Evolutionary conservation across 2,797 vertebrate species (phyloP), one percentile per base, ranked within the genome.

Genomic region (Anableps anableps): DNA sequence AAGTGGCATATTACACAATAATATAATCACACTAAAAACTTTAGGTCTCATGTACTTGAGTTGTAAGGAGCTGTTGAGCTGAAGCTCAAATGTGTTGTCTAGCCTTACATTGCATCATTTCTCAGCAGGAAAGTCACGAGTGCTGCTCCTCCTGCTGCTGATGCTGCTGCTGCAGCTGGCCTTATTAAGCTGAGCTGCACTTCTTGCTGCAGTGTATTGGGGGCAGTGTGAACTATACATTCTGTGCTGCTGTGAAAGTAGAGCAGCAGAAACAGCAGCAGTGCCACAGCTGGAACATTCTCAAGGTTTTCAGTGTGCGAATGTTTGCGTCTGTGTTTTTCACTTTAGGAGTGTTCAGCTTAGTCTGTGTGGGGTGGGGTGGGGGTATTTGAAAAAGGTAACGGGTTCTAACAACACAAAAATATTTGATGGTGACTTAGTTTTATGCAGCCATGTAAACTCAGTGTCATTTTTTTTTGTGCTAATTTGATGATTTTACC

Each of bases 121-220:
- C 87, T 45, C 89, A 89, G 92, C 77, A 78, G 85, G 86, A 82
- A 79, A 92, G 88, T 94, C 92, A 93, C 91, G 90, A 94, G 91
- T 89, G 38, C 62, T 21, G 9, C 51, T 26, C 3, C 26, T 82
- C 78, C 81, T 86, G 83, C 79, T 80, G 14, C 47, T 48, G 9
- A 13, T 45, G 45, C 55, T 82, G 78, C 83, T 85, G 79, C 79
- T 80, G 78, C 76, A 82, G 88, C 86, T 85, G 89, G 84, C 66
- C 82, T 72, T 13, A 62, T 83, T 86, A 72, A 85, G 78, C 66
- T 88, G 76, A 79, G 78, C 11, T 34, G 78, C 87, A 88, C 21
- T 89, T 41, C 91, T 73, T 14, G 0, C 79, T 79, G 79, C 58
- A 19, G 80, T 88, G 92, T 81, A 84, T 5, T 76, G 90, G 91